These are phyloP conservation scores for Heliconius erato DNA, from an alignment of 2,888 invertebrate species.

Conservation along the genomic window DNA sequence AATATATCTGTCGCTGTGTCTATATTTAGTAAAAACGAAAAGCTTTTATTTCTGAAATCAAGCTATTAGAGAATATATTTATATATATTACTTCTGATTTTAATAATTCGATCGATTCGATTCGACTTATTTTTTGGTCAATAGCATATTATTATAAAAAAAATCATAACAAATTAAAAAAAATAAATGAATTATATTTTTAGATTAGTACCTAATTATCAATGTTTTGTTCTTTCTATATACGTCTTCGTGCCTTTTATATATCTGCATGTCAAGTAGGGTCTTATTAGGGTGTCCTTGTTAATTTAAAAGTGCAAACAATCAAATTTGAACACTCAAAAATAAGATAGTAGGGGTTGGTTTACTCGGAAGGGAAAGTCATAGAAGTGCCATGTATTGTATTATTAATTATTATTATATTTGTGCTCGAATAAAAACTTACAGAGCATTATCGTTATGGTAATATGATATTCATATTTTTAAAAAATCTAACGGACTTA, in stretches of 20 bases:
- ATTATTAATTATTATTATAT: neutral
- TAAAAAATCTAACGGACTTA: neutral
- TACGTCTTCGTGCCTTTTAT: neutral
- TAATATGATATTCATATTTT: too few species aligned
- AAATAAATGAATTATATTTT: neutral
- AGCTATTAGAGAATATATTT: too few species aligned
- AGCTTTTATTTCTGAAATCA: too few species aligned
- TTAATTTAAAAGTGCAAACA: constrained; percentile 57
- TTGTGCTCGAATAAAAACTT: neutral
- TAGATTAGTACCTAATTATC: neutral
- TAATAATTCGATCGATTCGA: too few species aligned
- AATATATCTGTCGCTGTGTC: neutral
- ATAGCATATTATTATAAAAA: neutral
- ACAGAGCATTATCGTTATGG: neutral
- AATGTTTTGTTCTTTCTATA: neutral
- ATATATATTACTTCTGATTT: too few species aligned
- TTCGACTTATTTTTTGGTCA: too few species aligned
- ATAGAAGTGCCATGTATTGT: constrained; percentile 43
- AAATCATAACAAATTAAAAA: neutral
- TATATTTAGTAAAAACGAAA: too few species aligned
- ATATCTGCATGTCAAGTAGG: constrained; percentile 34
- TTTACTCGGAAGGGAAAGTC: constrained; percentile 20
- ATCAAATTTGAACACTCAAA: constrained; percentile 56
- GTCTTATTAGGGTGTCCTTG: constrained; percentile 51
- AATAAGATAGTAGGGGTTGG: constrained; percentile 56